phyloP scores from a whole-genome alignment of 2,113 vertebrate genomes.

The Cyprinodon tularosa region DNA sequence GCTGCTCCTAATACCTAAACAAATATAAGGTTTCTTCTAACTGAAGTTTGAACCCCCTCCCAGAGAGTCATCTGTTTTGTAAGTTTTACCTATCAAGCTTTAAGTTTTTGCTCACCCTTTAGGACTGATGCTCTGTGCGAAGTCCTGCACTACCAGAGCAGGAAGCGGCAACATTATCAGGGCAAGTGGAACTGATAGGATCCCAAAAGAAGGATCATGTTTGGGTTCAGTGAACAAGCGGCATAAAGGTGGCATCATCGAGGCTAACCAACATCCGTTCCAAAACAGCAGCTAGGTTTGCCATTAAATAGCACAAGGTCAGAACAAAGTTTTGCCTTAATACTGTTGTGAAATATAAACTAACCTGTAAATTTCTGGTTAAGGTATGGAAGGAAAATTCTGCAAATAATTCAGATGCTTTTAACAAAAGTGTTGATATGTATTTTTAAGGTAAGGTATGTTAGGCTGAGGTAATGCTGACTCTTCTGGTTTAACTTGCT shows the following conservation, averaged over 20 bases:
- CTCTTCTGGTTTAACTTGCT: constrained; percentile 35
- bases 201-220: constrained; percentile 55
- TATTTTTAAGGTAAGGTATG: constrained; percentile 19
- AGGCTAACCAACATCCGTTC: constrained; percentile 59
- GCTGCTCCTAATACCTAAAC: constrained; percentile 18
- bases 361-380: background rate
- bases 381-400: constrained; percentile 22
- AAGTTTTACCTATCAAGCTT: constrained; percentile 12
- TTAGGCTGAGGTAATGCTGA: constrained; percentile 23
- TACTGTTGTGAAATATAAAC: background rate
- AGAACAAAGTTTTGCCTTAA: constrained; percentile 11
- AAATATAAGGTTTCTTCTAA: constrained; percentile 37
- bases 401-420: constrained; percentile 36
- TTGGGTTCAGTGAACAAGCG: constrained; percentile 65
- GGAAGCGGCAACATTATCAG: constrained; percentile 65
- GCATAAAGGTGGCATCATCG: constrained; percentile 43
- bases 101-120: constrained; percentile 1
- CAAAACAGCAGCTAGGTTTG: constrained; percentile 58
- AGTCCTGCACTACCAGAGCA: constrained; percentile 40
- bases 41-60: constrained; percentile 23
- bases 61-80: constrained; percentile 30
- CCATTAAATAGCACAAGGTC: constrained; percentile 48
- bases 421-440: constrained; percentile 26
- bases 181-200: constrained; percentile 66
- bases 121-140: constrained; percentile 23